Evolutionary conservation across 2,888 invertebrate species (phyloP).

Genomic region (Crioceris asparagi): DNA sequence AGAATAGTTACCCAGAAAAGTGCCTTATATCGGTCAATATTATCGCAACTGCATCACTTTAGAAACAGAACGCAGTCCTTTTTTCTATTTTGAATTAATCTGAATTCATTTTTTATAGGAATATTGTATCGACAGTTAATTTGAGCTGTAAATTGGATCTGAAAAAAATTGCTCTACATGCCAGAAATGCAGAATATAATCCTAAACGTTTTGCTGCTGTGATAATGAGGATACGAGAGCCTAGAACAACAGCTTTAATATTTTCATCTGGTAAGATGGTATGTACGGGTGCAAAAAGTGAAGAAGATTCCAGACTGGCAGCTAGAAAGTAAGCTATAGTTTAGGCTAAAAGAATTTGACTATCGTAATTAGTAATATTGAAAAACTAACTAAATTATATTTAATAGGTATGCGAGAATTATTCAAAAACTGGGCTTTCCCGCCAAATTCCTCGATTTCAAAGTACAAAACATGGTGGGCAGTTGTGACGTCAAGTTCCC

Average conservation of each 20-base stretch:
- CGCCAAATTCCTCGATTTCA: slow-evolving; percentile 69
- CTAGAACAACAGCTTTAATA: slow-evolving; percentile 76
- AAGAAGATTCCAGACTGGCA: slow-evolving; percentile 62
- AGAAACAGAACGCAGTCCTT: no score
- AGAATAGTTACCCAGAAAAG: no score
- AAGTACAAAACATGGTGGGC: slow-evolving; percentile 79
- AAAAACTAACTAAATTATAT: slow-evolving; percentile 65
- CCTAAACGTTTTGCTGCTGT: slow-evolving; percentile 99
- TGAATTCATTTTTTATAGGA: slow-evolving; percentile 52
- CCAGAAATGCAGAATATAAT: slow-evolving; percentile 98
- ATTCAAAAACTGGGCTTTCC: slow-evolving; percentile 67
- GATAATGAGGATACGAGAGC: slow-evolving; percentile 89
- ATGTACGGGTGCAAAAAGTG: slow-evolving; percentile 77
- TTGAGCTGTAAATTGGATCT: slow-evolving; percentile 89
- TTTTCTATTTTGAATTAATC: no score
- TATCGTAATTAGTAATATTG: slow-evolving; percentile 18
- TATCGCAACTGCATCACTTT: no score
- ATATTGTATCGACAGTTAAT: slow-evolving; percentile 97
- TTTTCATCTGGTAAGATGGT: slow-evolving; percentile 84
- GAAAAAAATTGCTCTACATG: slow-evolving; percentile 94
- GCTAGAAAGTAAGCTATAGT: slow-evolving; percentile 50
- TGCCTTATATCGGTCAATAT: no score
- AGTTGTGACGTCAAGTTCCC: slow-evolving; percentile 82
- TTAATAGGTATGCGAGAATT: slow-evolving; percentile 51
- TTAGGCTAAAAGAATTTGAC: no score